A percentile compares a stretch with the other conserved stretches of the same genome.
phyloP scores from a whole-genome alignment of 2,888 invertebrate species.

The Melinaea marsaeus region DNA sequence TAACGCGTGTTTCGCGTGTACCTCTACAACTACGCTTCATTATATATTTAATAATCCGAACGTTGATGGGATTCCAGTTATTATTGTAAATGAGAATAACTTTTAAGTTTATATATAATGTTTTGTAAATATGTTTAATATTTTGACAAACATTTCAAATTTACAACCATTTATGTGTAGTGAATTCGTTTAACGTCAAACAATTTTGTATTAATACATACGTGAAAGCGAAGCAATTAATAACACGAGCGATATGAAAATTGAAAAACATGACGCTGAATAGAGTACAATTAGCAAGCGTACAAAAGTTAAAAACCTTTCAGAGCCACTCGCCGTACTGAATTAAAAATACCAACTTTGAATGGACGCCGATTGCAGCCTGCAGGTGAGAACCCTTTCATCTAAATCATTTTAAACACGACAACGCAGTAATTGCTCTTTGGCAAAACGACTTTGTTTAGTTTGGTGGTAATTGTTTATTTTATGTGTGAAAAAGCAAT shows the following conservation, averaged over 20 bases:
- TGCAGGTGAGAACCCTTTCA: conserved; percentile 10
- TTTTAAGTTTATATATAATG: not conserved
- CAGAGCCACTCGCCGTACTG: conserved; percentile 10
- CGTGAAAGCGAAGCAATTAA: not conserved
- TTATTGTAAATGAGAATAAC: not conserved
- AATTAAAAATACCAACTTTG: conserved; percentile 14
- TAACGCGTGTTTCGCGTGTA: conserved; percentile 1
- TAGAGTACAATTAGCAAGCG: conserved; percentile 10
- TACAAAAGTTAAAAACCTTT: conserved; percentile 6
- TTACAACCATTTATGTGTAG: not conserved
- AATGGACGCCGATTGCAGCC: conserved; percentile 4
- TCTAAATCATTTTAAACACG: conserved; percentile 3
- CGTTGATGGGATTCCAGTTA: not conserved
- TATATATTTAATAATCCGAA: not conserved
- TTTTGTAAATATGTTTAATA: not conserved
- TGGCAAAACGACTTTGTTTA: conserved; percentile 1
- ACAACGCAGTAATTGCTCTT: conserved; percentile 8
- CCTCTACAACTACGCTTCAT: not conserved
- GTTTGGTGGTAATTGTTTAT: not conserved
- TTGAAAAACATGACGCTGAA: conserved; percentile 11
- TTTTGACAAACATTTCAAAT: not conserved
- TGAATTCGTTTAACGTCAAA: not conserved
- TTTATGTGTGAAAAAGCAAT: conserved; percentile 9
- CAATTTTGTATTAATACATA: conserved; percentile 1
- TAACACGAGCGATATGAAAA: conserved; percentile 6